These are phyloP conservation scores for Temnopleurus reevesii DNA, from an alignment of 53 echinoderm and acorn worm genomes.

Conservation along the genomic window DNA sequence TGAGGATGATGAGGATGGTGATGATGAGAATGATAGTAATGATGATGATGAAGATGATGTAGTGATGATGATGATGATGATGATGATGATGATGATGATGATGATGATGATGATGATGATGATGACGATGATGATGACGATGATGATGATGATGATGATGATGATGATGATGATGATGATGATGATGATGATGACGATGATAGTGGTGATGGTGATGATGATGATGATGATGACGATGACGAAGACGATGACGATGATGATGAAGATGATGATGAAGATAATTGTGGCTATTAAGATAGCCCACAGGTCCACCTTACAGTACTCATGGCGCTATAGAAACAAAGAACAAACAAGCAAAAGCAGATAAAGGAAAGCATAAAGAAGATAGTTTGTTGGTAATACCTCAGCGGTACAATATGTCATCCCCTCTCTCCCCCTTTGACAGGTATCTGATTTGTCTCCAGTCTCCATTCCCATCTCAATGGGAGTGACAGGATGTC, in stretches of 20 bases:
- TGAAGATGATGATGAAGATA: background rate
- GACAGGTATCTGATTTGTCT: constrained; percentile 68
- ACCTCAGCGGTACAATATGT: too few species aligned
- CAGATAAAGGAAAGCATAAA: too few species aligned
- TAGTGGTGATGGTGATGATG: background rate
- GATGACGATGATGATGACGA: background rate
- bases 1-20: too few species aligned
- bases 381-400: too few species aligned
- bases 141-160: background rate
- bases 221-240: background rate
- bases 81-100: background rate
- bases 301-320: too few species aligned
- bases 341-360: too few species aligned
- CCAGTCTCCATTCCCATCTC: constrained; percentile 75
- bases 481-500: constrained; percentile 84
- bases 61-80: too few species aligned
- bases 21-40: too few species aligned
- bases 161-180: background rate
- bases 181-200: background rate
- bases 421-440: background rate
- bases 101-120: background rate
- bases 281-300: background rate
- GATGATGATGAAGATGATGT: too few species aligned
- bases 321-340: too few species aligned
- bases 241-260: background rate